Conservation (phyloP, 1,140 invertebrate species). For the Cydia fagiglandana region DNA sequence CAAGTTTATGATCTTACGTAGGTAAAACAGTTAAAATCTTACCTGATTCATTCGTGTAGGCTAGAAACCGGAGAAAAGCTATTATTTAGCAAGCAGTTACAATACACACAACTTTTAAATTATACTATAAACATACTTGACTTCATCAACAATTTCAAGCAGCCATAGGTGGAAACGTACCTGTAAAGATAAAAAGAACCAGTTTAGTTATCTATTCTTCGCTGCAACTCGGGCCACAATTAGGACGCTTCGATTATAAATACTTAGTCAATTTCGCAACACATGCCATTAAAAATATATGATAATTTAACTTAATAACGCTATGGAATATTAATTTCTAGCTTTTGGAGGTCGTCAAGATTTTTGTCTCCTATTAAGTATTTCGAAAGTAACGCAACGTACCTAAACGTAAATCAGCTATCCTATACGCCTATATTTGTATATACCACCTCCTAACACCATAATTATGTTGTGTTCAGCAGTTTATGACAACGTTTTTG, state of each 20-base stretch:
- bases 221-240: constrained; percentile 33
- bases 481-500: too few species aligned
- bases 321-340: constrained; percentile 19
- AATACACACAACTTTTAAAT: constrained; percentile 3
- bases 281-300: constrained; percentile 37
- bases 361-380: neutral
- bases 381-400: neutral
- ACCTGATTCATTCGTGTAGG: constrained; percentile 30
- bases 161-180: constrained; percentile 45
- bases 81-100: constrained; percentile 23
- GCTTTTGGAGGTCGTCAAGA: neutral
- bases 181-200: constrained; percentile 55
- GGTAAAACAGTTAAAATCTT: constrained; percentile 25
- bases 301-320: constrained; percentile 8
- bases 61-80: constrained; percentile 31
- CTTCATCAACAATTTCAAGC: neutral
- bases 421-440: too few species aligned
- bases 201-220: constrained; percentile 43
- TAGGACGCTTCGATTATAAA: constrained; percentile 44
- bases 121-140: constrained; percentile 6
- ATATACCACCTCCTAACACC: too few species aligned
- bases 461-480: too few species aligned
- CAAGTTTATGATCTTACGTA: constrained; percentile 6
- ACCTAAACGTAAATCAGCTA: too few species aligned
- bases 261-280: constrained; percentile 43